Percentiles rank a stretch among this genome's conserved stretches.
Conservation (phyloP, 2,888 invertebrate genomes). For the Drosophila ezoana region DNA sequence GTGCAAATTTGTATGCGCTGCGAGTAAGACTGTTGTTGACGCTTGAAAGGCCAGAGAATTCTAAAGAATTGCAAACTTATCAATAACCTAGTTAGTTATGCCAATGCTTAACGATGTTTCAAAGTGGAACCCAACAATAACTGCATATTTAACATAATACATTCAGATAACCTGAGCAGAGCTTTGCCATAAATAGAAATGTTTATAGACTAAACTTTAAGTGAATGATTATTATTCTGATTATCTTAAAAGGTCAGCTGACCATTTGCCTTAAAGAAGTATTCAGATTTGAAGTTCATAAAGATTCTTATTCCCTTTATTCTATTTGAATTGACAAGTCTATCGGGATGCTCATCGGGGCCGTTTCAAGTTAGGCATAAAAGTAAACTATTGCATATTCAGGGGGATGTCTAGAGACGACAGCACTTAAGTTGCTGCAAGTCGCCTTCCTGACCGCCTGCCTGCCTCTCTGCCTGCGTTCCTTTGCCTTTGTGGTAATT, state of each 20-base stretch:
- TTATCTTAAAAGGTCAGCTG: no score
- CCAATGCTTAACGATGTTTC: neutral
- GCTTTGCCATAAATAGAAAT: no score
- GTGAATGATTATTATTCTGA: no score
- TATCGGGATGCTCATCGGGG: neutral
- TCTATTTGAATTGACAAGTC: slow-evolving; percentile 9
- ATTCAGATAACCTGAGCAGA: no score
- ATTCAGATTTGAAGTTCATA: no score
- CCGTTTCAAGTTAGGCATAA: neutral
- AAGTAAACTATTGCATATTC: slow-evolving; percentile 15
- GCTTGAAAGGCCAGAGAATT: neutral
- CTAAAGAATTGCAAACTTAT: neutral
- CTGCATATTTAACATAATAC: neutral
- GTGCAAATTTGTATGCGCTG: slow-evolving; percentile 36
- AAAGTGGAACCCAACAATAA: neutral
- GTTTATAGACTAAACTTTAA: no score
- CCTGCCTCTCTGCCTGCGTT: neutral
- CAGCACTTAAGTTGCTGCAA: slow-evolving; percentile 62
- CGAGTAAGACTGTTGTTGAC: neutral
- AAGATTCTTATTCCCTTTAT: neutral
- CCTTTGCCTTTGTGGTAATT: slow-evolving; percentile 24
- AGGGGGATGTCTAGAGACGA: slow-evolving; percentile 35
- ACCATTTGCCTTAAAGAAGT: no score
- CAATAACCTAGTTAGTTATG: slow-evolving; percentile 2
- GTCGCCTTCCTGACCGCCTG: neutral